Percentiles rank a stretch among this genome's conserved stretches.
These are phyloP conservation scores for Papilio dardanus DNA, from an alignment of 1,140 invertebrate genomes.

Conservation along the genomic window DNA sequence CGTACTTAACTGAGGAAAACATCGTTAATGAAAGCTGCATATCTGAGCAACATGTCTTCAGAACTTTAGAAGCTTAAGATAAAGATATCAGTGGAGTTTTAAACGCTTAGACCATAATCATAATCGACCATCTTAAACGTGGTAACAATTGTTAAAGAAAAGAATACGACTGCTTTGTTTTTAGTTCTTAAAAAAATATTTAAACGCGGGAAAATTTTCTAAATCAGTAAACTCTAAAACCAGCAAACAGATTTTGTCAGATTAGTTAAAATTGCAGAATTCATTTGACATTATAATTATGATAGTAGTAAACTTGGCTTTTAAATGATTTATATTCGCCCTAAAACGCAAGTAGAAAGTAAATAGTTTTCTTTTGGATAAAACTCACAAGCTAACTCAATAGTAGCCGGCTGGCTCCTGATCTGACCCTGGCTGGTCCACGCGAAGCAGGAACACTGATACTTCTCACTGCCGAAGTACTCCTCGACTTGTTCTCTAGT, in stretches of 20 bases:
- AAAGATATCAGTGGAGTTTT: neutral
- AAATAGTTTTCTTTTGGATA: neutral
- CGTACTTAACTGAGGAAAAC: conserved; percentile 8
- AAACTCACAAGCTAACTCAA: conserved; percentile 95
- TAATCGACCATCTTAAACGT: neutral
- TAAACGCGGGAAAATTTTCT: too few species aligned
- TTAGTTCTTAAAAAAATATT: neutral
- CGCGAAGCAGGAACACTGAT: conserved; percentile 94
- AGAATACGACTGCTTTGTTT: neutral
- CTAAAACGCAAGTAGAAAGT: too few species aligned
- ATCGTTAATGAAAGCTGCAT: neutral
- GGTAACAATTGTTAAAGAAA: neutral
- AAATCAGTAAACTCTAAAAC: too few species aligned
- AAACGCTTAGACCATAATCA: neutral
- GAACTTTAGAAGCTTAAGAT: neutral
- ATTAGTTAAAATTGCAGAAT: too few species aligned
- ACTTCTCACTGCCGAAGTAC: conserved; percentile 93
- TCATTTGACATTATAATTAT: too few species aligned
- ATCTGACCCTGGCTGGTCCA: conserved; percentile 90
- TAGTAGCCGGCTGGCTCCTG: conserved; percentile 90
- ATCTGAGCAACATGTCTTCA: neutral
- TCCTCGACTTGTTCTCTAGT: conserved; percentile 94
- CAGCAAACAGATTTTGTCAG: too few species aligned
- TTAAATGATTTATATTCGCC: too few species aligned
- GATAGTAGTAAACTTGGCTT: too few species aligned